Evolutionary conservation across 2,113 vertebrate genomes (phyloP), one percentile per base, ranked within the genome.

Genomic region (Smithornis capensis): DNA sequence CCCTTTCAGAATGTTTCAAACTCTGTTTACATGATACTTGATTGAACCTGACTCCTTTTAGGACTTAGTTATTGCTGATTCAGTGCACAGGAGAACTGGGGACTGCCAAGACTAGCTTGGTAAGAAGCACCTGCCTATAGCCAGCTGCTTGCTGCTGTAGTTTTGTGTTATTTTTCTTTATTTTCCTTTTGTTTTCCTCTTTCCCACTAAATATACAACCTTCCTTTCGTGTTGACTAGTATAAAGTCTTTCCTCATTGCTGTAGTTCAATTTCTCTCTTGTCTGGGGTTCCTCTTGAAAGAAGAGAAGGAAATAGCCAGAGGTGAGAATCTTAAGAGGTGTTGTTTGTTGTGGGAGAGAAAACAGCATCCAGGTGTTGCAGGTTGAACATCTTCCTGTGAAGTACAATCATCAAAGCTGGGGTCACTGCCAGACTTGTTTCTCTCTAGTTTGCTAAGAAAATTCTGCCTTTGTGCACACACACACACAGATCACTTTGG

Each of bases 311-410:
- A 79, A 92, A 95, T 85, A 95, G 64, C 94, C 71, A 78, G 45
- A 87, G 91, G 57, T 92, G 69, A 78, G 69, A 87, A 78, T 95
- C 68, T 92, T 94, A 94, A 95, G 95, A 96, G 75, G 29, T 87
- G 17, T 23, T 76, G 35, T 91, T 95, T 96, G 40, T 83, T 82
- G 90, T 81, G 55, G 45, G 55, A 92, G 60, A 86, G 87, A 89
- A 86, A 92, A 90, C 29, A 87, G 88, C 67, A 89, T 70, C 81
- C 79, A 92, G 80, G 37, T 88, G 92, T 45, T 83, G 37, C 68
- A 94, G 80, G 83, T 11, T 63, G 55, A 87, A 71, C 40, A 81
- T 60, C 47, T 24, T 84, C n/a, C 80, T 96, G 42, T 56, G 70
- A 94, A 85, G 84, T 82, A 28, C 73, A 38, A 33, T 79, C 35